Base-by-base conservation (phyloP, 1,140 invertebrate species). In the Scylla paramamosain region DNA sequence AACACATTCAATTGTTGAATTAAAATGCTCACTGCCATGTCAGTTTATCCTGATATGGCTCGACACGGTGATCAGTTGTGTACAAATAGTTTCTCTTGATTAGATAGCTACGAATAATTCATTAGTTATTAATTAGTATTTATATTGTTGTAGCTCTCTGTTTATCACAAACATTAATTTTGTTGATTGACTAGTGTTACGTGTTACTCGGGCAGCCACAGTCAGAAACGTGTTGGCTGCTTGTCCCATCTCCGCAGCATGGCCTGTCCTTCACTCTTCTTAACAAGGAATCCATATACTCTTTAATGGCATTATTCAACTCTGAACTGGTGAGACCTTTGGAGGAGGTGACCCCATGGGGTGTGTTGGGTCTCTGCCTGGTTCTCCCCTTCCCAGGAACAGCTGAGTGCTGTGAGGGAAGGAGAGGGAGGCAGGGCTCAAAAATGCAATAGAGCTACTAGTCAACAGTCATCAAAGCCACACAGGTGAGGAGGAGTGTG, bases 361-460 rank as follows among this genome's bases (percentile, higher is more conserved):
- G 31, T 88, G 86, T 32, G 31, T 46, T 88, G 29, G 4, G 86
- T 20, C 88, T 14, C 88, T 48, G 31, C 48, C 48, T n/a, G 25
- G 29, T 48, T 10, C 25, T 91, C 89, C 46, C 90, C n/a, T 29
- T 83, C 39, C 48, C 48, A 20, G 59, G 31, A 31, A 28, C 86
- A 77, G 82, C 93, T 82, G 82, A 90, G 28, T 77, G 25, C 28
- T 82, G 87, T 91, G 88, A 91, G 32, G 45, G 29, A 67, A 83
- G 89, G 39, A 83, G 67, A 46, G 77, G 89, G 31, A 83, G 77
- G 45, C 77, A 29, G 67, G 82, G 16, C 59, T 90, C 77, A 77
- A n/a, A 45, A 28, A 45, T 93, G 28, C 52, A 90, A 88, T 90
- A 94, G 59, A 90, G 89, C 88, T 89, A 91, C 82, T 59, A 83